These are phyloP conservation scores for Salvelinus namaycush DNA, from an alignment of 2,113 vertebrate species.

Conservation along the genomic window DNA sequence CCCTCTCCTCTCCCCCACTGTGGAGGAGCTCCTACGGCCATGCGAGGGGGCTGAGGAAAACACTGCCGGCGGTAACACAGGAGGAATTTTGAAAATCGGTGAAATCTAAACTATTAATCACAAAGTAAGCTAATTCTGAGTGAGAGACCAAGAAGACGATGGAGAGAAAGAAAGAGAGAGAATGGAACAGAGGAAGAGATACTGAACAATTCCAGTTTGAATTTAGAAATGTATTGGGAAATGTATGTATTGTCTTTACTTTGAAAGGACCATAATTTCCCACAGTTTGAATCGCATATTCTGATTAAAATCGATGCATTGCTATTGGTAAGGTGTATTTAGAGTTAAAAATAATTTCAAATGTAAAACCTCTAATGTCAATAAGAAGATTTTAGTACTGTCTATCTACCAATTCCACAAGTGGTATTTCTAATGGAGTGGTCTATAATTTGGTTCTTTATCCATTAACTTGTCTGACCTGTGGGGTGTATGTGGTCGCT, in stretches of 20 bases:
- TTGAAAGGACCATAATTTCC: neutral
- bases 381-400: constrained; percentile 11
- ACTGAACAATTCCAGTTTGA: neutral
- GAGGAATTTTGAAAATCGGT: neutral
- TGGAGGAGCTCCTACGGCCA: neutral
- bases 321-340: too few relatives aligned
- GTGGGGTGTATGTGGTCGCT: constrained; percentile 46
- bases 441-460: constrained; percentile 41
- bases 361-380: neutral
- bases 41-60: neutral
- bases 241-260: too few relatives aligned
- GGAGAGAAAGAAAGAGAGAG: neutral
- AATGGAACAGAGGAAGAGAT: neutral
- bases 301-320: neutral
- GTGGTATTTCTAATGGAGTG: constrained; percentile 40
- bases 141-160: too few relatives aligned
- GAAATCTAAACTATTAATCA: neutral
- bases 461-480: constrained; percentile 52
- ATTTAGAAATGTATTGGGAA: neutral
- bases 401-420: constrained; percentile 35
- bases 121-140: neutral
- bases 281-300: neutral
- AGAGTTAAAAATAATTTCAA: neutral
- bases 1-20: neutral
- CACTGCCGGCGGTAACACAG: neutral